These are phyloP conservation scores for Latrodectus hesperus DNA, from an alignment of 2,888 invertebrate species.

Conservation along the genomic window DNA sequence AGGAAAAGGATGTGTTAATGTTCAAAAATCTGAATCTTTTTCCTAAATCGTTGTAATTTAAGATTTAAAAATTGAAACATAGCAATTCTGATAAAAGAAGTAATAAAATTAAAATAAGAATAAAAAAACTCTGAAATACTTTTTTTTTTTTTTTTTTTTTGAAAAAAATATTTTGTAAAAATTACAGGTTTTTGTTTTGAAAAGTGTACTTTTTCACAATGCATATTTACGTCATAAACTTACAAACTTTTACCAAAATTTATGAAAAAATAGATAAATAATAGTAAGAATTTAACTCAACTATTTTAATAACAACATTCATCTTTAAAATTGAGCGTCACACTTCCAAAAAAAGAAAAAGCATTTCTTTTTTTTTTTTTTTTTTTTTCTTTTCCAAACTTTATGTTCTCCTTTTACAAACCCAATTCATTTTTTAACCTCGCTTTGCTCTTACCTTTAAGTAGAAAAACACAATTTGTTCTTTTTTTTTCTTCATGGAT, in stretches of 20 bases:
- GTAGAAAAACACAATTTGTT: conserved; percentile 37
- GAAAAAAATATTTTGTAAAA: no score
- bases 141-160: no score
- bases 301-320: not conserved
- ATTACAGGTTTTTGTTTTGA: no score
- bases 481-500: not conserved
- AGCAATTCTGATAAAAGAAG: no score
- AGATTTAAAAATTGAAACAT: no score
- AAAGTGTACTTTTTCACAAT: no score
- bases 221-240: no score
- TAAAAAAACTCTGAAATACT: no score
- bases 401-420: conserved; percentile 30
- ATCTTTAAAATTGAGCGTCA: conserved; percentile 13
- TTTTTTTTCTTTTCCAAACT: conserved; percentile 8
- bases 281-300: not conserved
- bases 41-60: no score
- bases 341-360: not conserved
- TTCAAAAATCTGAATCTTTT: no score
- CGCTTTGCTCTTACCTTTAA: conserved; percentile 23
- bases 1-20: no score
- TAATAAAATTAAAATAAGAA: no score
- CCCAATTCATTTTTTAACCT: conserved; percentile 9
- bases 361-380: not conserved
- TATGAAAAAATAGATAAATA: not conserved
- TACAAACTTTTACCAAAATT: not conserved